These are phyloP conservation scores for Macheiramphus alcinus DNA, from an alignment of 2,113 vertebrate species.

Conservation along the genomic window DNA sequence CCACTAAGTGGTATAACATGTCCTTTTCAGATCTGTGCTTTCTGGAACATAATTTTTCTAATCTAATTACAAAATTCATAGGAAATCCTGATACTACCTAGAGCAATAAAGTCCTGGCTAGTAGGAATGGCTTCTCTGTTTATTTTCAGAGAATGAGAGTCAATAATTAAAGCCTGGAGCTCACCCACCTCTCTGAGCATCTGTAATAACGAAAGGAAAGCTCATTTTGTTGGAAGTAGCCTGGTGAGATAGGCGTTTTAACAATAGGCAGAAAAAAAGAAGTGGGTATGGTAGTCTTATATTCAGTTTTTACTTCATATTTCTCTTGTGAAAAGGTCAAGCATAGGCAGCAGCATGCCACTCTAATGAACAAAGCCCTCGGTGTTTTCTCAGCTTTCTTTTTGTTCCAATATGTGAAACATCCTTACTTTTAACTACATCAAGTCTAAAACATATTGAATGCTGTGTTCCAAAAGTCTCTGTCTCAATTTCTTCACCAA, in stretches of 20 bases:
- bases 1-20: not conserved
- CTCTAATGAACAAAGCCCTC: constrained; percentile 4
- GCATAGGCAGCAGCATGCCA: constrained; percentile 12
- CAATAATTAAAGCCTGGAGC: constrained; percentile 65
- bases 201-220: constrained; percentile 47
- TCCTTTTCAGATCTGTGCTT: constrained; percentile 20
- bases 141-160: constrained; percentile 46
- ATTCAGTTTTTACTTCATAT: constrained; percentile 40
- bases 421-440: not conserved
- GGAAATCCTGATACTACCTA: constrained; percentile 36
- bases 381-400: not conserved
- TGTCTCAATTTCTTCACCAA: not conserved
- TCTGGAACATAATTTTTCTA: constrained; percentile 37
- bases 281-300: not conserved
- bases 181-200: constrained; percentile 37
- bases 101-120: constrained; percentile 21
- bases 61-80: constrained; percentile 50
- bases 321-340: constrained; percentile 46
- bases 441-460: not conserved
- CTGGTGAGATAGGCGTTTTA: constrained; percentile 34
- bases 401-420: not conserved
- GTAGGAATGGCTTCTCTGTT: constrained; percentile 43
- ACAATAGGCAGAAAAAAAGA: constrained; percentile 23
- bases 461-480: not conserved
- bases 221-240: constrained; percentile 39